phyloP scores from a whole-genome alignment of 2,888 invertebrate species.

The Brenthis hecate region DNA sequence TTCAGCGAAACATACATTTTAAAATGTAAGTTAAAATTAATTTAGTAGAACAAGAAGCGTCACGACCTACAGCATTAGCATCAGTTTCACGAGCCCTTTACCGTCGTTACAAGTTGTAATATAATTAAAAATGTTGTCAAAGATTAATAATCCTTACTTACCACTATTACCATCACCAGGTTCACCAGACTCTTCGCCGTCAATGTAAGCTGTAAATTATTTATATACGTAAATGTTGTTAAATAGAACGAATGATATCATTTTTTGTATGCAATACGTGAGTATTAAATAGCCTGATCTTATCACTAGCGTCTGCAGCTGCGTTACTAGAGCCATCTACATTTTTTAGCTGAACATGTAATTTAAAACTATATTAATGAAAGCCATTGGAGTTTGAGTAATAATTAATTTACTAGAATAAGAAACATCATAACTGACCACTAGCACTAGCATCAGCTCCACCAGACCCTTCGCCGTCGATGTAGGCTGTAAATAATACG shows the following conservation, averaged over 20 bases:
- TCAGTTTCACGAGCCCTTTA: neutral
- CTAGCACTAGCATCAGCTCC: neutral
- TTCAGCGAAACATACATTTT: neutral
- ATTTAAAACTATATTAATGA: neutral
- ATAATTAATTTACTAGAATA: neutral
- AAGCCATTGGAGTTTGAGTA: neutral
- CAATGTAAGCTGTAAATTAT: too few species aligned
- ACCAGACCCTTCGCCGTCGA: neutral
- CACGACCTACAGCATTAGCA: neutral
- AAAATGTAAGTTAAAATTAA: neutral
- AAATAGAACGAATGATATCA: too few species aligned
- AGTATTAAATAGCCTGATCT: neutral
- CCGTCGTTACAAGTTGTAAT: neutral
- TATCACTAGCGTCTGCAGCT: conserved; percentile 7
- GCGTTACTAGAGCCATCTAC: conserved; percentile 2
- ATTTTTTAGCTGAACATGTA: conserved; percentile 8
- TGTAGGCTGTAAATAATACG: neutral
- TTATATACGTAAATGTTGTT: too few species aligned
- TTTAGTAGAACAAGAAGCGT: neutral
- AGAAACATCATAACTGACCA: neutral
- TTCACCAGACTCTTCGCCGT: neutral
- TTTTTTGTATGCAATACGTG: neutral
- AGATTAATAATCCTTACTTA: neutral
- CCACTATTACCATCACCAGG: neutral
- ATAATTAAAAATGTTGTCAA: too few species aligned